Evolutionary conservation across 2,888 invertebrate species (phyloP).

Genomic region (Cerastoderma edule): DNA sequence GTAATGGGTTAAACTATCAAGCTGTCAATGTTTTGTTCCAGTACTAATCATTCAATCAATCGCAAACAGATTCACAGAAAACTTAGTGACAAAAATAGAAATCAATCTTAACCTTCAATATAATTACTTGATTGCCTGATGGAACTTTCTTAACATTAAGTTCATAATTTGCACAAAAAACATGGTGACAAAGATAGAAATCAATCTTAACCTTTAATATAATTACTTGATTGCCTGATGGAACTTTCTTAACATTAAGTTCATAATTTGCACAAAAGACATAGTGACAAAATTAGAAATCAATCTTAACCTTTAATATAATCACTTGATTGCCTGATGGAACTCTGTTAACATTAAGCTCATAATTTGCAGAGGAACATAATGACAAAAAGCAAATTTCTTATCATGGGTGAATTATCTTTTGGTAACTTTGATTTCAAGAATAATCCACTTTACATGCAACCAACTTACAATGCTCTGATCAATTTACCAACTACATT

Average conservation of each 20-base stretch:
- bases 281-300: not conserved
- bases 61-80: conserved; percentile 2
- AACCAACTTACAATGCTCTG: too few relatives aligned
- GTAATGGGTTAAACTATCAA: not conserved
- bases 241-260: not conserved
- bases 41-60: not conserved
- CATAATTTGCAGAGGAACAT: too few relatives aligned
- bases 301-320: not conserved
- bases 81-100: not conserved
- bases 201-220: not conserved
- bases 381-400: too few relatives aligned
- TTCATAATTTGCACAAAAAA: not conserved
- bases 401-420: too few relatives aligned
- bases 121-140: not conserved
- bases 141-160: not conserved
- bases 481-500: too few relatives aligned
- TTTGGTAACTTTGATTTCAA: too few relatives aligned
- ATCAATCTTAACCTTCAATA: not conserved
- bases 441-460: too few relatives aligned
- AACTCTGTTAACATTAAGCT: not conserved
- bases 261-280: not conserved
- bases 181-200: not conserved
- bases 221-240: not conserved
- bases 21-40: not conserved
- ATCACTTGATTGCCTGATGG: not conserved